Base-by-base conservation (phyloP, 2,888 invertebrate species). In the Tinea semifulvella region DNA sequence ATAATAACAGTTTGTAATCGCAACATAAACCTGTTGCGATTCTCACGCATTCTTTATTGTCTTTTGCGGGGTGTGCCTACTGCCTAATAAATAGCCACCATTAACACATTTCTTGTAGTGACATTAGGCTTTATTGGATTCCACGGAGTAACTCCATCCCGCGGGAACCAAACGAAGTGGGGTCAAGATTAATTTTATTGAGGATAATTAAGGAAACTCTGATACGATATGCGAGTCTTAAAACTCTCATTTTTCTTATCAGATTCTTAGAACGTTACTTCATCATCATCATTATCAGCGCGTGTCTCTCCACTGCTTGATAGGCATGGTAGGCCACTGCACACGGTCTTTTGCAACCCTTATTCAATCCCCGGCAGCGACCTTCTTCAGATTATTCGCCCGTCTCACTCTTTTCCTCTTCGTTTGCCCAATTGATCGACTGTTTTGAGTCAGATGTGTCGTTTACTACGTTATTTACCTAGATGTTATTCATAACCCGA, bases 91-190 rank as follows among this genome's bases (percentile, higher is more conserved):
- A 71, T 69, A 65, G 63, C 58, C 47, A 55, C 55, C 65, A 70
- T 70, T 70, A 68, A 65, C 68, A 64, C 64, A 63, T 64, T 68
- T 68, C 70, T 70, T 67, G 65, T 61, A 65, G 66, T 65, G 63
- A 63, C 63, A 67, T 70, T 67, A 65, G 63, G 61, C 63, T 63
- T 67, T 67, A 68, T 68, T 68, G 61, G 61, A 63, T 65, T 60
- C 59, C 54, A 56, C 53, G 56, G 58, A 63, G 63, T 63, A 65
- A 64, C 65, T 63, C 58, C 62, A 67, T 64, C 60, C 58, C 55
- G 56, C 57, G 53, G 55, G 56, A 18, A 54, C 50, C 54, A 57
- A 61, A 58, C 59, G 58, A 56, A 62, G 58, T 53, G 49, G 51
- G 53, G 54, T 52, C 50, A 50, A 56, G 58, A 63, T 63, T 65